Percentiles rank a stretch among this genome's conserved stretches.
Evolutionary conservation across 2,888 invertebrate genomes (phyloP).

Genomic region (Phytoseiulus persimilis): DNA sequence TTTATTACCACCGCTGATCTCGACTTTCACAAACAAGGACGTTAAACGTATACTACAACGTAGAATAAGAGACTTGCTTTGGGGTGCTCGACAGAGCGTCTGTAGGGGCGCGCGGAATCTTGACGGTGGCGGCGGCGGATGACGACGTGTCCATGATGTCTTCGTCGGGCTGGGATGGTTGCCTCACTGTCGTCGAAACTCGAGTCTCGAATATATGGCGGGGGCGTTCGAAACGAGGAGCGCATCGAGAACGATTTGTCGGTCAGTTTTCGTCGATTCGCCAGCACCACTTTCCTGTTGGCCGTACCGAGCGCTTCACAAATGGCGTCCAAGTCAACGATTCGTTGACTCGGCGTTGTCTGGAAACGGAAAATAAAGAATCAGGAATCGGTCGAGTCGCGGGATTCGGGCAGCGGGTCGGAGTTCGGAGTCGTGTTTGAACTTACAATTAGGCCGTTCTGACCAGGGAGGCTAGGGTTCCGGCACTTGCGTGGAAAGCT

Average conservation of each 20-base stretch:
- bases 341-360: neutral
- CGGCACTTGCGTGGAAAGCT: neutral
- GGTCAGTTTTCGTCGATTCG: neutral
- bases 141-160: neutral
- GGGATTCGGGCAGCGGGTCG: neutral
- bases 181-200: neutral
- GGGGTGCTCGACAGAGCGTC: neutral
- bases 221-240: slow-evolving; percentile 22
- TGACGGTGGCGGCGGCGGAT: neutral
- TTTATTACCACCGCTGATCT: neutral
- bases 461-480: neutral
- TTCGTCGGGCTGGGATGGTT: neutral
- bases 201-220: slow-evolving; percentile 22
- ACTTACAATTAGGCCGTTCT: neutral
- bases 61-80: neutral
- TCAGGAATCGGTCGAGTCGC: neutral
- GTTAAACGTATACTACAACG: neutral
- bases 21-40: neutral
- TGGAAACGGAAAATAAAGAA: neutral
- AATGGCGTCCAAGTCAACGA: neutral
- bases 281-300: neutral
- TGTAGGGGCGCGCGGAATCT: neutral
- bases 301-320: neutral
- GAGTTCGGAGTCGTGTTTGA: too few species aligned
- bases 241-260: slow-evolving; percentile 7